These are phyloP conservation scores for Ceratina japonica DNA, from an alignment of 1,140 invertebrate species.

Conservation along the genomic window DNA sequence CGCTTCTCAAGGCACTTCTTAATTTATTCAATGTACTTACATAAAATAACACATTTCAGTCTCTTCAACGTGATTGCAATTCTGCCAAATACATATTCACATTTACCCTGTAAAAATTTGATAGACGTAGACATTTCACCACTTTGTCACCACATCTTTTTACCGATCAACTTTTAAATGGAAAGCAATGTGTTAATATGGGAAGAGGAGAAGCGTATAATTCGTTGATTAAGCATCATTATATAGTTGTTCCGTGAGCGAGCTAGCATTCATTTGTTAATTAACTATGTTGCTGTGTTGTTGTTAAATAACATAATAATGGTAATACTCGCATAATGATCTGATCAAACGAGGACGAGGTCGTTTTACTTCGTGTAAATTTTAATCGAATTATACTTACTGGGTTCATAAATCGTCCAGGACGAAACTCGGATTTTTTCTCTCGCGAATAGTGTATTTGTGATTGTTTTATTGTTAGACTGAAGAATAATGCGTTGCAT, in stretches of 20 bases:
- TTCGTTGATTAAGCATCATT: not conserved
- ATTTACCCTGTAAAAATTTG: not conserved
- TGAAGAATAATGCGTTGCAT: not conserved
- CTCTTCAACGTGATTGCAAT: not conserved
- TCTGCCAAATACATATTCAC: not conserved
- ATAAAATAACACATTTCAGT: not conserved
- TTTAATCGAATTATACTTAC: not conserved
- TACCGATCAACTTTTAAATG: not conserved
- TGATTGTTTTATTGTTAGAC: slow-evolving; percentile 30
- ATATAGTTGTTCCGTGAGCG: not conserved
- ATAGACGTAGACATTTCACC: not conserved
- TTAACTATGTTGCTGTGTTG: not conserved
- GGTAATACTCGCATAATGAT: slow-evolving; percentile 29
- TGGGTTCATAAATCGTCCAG: not conserved
- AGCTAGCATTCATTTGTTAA: slow-evolving; percentile 12
- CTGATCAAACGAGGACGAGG: not conserved
- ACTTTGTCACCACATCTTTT: not conserved
- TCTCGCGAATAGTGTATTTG: slow-evolving; percentile 23
- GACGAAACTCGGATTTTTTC: not conserved
- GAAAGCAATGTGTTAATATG: slow-evolving; percentile 17
- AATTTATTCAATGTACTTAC: not conserved
- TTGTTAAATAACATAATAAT: slow-evolving; percentile 7
- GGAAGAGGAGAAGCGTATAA: not conserved
- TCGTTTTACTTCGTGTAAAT: not conserved
- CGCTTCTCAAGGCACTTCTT: not conserved